Conservation (phyloP, 2,113 vertebrate genomes). For the Lepisosteus osseus region DNA sequence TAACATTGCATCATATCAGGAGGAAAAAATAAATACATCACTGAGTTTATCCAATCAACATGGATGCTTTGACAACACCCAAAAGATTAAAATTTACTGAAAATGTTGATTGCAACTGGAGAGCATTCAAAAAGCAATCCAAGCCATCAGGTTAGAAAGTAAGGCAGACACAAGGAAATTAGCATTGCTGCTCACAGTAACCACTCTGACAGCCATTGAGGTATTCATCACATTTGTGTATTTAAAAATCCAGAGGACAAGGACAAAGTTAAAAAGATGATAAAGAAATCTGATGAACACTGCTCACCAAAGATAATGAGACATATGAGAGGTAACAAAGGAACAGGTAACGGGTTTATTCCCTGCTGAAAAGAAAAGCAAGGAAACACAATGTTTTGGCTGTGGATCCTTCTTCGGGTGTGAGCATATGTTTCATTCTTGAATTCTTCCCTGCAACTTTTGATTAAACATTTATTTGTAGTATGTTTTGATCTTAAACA, state of each 20-base stretch:
- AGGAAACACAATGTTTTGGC: neutral
- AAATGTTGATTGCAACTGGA: too few relatives aligned
- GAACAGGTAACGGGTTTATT: neutral
- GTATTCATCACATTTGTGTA: slow-evolving; percentile 11
- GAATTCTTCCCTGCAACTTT: too few relatives aligned
- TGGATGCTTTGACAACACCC: too few relatives aligned
- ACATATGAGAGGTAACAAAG: slow-evolving; percentile 1
- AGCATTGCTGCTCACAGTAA: slow-evolving; percentile 9
- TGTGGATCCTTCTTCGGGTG: too few relatives aligned
- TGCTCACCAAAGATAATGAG: slow-evolving; percentile 22
- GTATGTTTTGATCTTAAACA: slow-evolving; percentile 13
- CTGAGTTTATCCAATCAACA: too few relatives aligned
- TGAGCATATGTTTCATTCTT: too few relatives aligned
- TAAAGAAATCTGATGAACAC: slow-evolving; percentile 18
- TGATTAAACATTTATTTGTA: neutral
- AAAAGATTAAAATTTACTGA: too few relatives aligned
- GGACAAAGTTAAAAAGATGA: neutral
- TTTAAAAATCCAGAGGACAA: slow-evolving; percentile 1
- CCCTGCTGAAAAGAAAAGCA: slow-evolving; percentile 1
- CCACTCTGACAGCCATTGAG: slow-evolving; percentile 5
- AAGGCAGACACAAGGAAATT: neutral
- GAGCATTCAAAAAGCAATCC: too few relatives aligned
- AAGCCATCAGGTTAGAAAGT: neutral
- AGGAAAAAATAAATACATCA: too few relatives aligned
- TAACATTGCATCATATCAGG: too few relatives aligned